Conservation (phyloP, 2,888 invertebrate genomes). For the Brachyptera putata region DNA sequence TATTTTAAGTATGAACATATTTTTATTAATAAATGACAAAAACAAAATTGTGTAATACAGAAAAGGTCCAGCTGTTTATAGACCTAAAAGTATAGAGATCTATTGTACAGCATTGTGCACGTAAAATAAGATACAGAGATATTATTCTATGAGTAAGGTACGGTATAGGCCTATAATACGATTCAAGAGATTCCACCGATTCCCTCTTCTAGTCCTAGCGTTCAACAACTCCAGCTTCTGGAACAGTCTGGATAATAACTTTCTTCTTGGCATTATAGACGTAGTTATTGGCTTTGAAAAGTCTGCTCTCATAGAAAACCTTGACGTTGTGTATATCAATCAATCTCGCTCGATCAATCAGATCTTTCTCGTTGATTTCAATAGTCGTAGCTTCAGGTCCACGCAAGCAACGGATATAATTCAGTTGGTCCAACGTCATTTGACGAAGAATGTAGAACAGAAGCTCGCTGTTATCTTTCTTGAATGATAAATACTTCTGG, state of each 20-base stretch:
- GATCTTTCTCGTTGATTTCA: constrained; percentile 82
- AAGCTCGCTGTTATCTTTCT: constrained; percentile 93
- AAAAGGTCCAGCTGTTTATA: too few relatives aligned
- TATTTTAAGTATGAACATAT: too few relatives aligned
- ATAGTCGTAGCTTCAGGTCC: constrained; percentile 61
- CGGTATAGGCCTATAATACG: too few relatives aligned
- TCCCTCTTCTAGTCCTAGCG: background rate
- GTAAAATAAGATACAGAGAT: too few relatives aligned
- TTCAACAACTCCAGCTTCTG: constrained; percentile 47
- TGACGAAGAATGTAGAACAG: constrained; percentile 93
- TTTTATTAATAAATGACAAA: too few relatives aligned
- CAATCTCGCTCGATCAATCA: constrained; percentile 52
- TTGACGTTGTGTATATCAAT: constrained; percentile 58
- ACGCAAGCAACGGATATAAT: constrained; percentile 69
- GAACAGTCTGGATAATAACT: constrained; percentile 76
- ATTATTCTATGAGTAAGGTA: too few relatives aligned
- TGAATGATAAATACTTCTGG: constrained; percentile 87
- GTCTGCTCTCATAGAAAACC: constrained; percentile 85
- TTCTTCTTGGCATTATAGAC: constrained; percentile 78
- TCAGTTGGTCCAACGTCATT: constrained; percentile 83
- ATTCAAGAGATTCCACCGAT: background rate
- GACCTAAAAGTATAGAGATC: too few relatives aligned
- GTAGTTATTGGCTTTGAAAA: constrained; percentile 87
- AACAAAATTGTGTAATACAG: too few relatives aligned
- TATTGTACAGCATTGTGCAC: too few relatives aligned